Percentiles rank a stretch among this genome's conserved stretches.
phyloP scores from a whole-genome alignment of 2,797 vertebrate genomes.

The Poliocrania exsul region DNA sequence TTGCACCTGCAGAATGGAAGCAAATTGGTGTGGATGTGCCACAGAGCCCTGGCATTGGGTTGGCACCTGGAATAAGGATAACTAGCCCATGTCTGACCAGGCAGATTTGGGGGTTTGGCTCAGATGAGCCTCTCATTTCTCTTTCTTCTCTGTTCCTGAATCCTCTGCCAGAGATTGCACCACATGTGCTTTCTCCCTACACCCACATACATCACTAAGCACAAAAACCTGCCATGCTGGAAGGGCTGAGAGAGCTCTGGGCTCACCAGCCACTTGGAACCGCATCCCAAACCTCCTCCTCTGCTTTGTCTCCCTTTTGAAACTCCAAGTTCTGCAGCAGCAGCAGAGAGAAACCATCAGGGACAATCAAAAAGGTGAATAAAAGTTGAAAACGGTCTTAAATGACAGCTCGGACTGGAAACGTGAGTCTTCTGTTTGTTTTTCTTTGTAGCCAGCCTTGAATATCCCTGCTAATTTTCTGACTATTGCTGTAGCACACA shows the following conservation, averaged over 20 bases:
- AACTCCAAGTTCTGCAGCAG: neutral
- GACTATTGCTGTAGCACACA: conserved; percentile 18
- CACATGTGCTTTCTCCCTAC: accelerated
- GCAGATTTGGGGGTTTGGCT: neutral
- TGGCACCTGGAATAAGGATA: neutral
- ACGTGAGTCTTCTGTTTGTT: conserved; percentile 46
- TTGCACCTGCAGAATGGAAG: neutral
- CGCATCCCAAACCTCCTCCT: neutral
- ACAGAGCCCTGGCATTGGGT: neutral
- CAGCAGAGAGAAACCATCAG: neutral
- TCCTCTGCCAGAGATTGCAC: neutral
- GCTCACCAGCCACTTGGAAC: neutral
- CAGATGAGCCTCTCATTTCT: neutral
- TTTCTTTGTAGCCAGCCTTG: conserved; percentile 23
- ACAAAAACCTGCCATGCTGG: accelerated
- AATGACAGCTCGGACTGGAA: neutral
- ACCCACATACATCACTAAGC: accelerated
- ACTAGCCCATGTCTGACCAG: neutral
- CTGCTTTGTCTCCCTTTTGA: neutral
- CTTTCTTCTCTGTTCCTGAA: accelerated
- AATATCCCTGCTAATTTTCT: conserved; percentile 63
- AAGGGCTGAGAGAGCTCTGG: neutral
- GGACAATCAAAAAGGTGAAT: neutral
- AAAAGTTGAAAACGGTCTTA: neutral
- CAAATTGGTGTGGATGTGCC: neutral